phyloP scores from a whole-genome alignment of 2,113 vertebrate species.

The Lipophrys pholis region DNA sequence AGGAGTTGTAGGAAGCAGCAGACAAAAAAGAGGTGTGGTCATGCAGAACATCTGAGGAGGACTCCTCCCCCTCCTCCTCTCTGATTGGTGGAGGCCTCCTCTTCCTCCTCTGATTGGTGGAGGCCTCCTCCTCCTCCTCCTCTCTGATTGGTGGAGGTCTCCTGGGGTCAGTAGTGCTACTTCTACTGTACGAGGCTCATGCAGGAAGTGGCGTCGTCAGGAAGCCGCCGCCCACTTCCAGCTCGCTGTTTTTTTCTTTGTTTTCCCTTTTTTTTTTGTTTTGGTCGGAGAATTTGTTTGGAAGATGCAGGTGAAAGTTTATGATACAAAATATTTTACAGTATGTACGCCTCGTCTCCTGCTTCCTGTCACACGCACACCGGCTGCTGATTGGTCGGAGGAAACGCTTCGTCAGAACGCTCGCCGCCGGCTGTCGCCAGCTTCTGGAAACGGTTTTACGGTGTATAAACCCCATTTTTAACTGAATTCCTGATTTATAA shows the following conservation, averaged over 20 bases:
- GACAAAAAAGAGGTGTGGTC: conserved; percentile 65
- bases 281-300: conserved; percentile 53
- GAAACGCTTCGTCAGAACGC: conserved; percentile 21
- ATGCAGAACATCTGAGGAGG: conserved; percentile 79
- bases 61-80: conserved; percentile 46
- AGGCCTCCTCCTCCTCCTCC: not conserved
- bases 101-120: too few relatives aligned
- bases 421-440: not conserved
- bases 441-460: too few relatives aligned
- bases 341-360: conserved; percentile 61
- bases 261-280: conserved; percentile 30
- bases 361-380: not conserved
- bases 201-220: conserved; percentile 51
- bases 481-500: too few relatives aligned
- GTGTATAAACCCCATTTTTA: too few relatives aligned
- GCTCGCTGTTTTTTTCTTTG: conserved; percentile 28
- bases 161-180: conserved; percentile 67
- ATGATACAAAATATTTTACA: conserved; percentile 88
- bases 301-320: conserved; percentile 83
- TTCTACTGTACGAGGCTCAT: conserved; percentile 77
- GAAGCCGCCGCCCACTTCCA: conserved; percentile 2
- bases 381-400: conserved; percentile 21
- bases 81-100: conserved; percentile 36
- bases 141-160: conserved; percentile 19
- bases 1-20: conserved; percentile 36